phyloP scores from a whole-genome alignment of 2,113 vertebrate species.

The Gymnobelideus leadbeateri region DNA sequence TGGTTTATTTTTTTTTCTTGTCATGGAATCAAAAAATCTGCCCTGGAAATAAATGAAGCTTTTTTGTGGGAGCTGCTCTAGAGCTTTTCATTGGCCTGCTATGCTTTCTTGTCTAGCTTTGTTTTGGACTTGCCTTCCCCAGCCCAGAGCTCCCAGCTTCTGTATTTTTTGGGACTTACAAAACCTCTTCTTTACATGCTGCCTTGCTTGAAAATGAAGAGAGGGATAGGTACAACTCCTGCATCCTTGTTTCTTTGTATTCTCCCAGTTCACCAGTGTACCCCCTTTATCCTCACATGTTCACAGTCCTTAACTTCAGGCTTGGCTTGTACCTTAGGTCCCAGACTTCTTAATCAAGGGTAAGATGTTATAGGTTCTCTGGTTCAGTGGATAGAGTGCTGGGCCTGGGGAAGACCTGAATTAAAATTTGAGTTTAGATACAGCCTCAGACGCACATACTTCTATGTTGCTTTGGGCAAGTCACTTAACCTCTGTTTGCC shows the following conservation, averaged over 20 bases:
- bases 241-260: too few species aligned
- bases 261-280: too few species aligned
- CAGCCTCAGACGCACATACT: not conserved
- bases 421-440: not conserved
- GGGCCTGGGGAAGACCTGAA: slow-evolving; percentile 9
- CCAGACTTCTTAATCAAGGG: too few species aligned
- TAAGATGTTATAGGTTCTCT: not conserved
- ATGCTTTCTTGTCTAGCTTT: not conserved
- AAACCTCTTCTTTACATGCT: too few species aligned
- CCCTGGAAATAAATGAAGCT: not conserved
- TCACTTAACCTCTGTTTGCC: slow-evolving; percentile 33
- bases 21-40: not conserved
- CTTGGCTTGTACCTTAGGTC: too few species aligned
- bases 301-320: too few species aligned
- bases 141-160: too few species aligned
- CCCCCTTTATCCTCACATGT: too few species aligned
- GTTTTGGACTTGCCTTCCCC: too few species aligned
- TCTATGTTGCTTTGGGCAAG: slow-evolving; percentile 28
- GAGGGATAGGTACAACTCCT: too few species aligned
- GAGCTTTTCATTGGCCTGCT: not conserved
- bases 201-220: too few species aligned
- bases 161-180: too few species aligned
- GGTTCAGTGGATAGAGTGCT: slow-evolving; percentile 38
- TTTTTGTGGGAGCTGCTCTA: not conserved
- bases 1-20: slow-evolving; percentile 15